Percentiles rank a stretch among this genome's conserved stretches.
phyloP scores from a whole-genome alignment of 2,797 vertebrate species.

The Pipistrellus pygmaeus region DNA sequence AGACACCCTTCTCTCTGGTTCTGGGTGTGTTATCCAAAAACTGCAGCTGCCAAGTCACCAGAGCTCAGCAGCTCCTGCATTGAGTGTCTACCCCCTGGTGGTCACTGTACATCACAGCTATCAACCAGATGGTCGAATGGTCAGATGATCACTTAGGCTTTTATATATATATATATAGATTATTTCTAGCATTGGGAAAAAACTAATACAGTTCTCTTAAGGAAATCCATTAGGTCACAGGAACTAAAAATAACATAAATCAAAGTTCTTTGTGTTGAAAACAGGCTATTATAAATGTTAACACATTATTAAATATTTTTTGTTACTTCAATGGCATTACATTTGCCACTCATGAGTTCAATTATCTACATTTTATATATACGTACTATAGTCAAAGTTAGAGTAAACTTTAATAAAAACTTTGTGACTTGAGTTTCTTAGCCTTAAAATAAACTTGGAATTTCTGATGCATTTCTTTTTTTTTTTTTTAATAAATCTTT shows the following conservation, averaged over 20 bases:
- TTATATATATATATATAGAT: too few species aligned
- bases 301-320: constrained; percentile 26
- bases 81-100: too few species aligned
- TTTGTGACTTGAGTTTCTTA: constrained; percentile 59
- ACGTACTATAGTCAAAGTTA: not conserved
- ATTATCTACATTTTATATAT: constrained; percentile 25
- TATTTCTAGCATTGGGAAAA: constrained; percentile 42
- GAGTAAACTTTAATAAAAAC: constrained; percentile 56
- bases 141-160: too few species aligned
- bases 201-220: not conserved
- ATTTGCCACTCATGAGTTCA: not conserved
- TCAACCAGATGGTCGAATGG: too few species aligned
- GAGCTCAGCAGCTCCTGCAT: too few species aligned
- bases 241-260: constrained; percentile 28
- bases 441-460: constrained; percentile 45
- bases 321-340: constrained; percentile 4
- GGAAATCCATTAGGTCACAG: constrained; percentile 1
- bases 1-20: too few species aligned
- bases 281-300: constrained; percentile 33
- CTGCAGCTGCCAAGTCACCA: too few species aligned
- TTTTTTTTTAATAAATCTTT: not conserved
- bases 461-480: not conserved
- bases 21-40: too few species aligned
- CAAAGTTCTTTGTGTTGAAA: not conserved
- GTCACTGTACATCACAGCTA: too few species aligned